Evolutionary conservation across 2,888 invertebrate genomes (phyloP).

Genomic region (Electrophaes corylata): DNA sequence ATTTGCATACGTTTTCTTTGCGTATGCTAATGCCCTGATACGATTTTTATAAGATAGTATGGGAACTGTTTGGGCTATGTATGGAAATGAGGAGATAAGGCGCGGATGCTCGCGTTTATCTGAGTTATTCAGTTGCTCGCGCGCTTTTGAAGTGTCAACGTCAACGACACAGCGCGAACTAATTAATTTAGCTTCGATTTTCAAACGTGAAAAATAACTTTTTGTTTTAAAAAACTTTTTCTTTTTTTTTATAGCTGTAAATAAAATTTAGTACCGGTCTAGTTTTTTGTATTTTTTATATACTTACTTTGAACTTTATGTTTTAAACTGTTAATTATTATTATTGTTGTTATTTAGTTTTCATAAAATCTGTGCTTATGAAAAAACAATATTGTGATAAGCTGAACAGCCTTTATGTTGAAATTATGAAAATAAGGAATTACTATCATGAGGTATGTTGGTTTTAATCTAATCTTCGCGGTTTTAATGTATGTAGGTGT

Average conservation of each 20-base stretch:
- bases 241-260: neutral
- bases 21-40: conserved; percentile 72
- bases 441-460: conserved; percentile 74
- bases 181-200: conserved; percentile 46
- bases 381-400: conserved; percentile 58
- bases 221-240: neutral
- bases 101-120: conserved; percentile 66
- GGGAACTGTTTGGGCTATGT: conserved; percentile 64
- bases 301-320: neutral
- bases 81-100: conserved; percentile 80
- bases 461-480: conserved; percentile 37
- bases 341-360: conserved; percentile 27
- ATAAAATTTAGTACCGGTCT: too few relatives aligned
- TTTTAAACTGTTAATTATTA: neutral
- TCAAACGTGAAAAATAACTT: conserved; percentile 35
- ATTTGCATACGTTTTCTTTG: conserved; percentile 81
- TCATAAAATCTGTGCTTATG: conserved; percentile 50
- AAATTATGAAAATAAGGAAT: conserved; percentile 80
- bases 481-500: too few relatives aligned
- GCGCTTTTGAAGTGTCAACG: conserved; percentile 73
- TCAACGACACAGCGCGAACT: conserved; percentile 63
- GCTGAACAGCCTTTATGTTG: conserved; percentile 50
- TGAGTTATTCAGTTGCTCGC: conserved; percentile 74
- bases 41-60: conserved; percentile 65
- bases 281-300: too few relatives aligned